These are phyloP conservation scores for Proterorhinus semilunaris DNA, from an alignment of 2,113 vertebrate species.

Conservation along the genomic window DNA sequence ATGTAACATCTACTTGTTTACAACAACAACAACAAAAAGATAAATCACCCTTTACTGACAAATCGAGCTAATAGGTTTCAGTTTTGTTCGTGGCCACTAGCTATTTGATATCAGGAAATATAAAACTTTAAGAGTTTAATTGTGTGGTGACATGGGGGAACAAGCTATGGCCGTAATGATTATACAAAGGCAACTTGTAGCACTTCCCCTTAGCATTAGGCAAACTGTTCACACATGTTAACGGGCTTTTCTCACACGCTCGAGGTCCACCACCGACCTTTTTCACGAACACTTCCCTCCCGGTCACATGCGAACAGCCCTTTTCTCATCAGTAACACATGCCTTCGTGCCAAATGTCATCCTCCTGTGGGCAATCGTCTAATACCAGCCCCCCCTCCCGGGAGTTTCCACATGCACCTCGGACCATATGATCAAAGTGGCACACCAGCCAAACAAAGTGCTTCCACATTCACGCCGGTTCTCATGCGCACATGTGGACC, in stretches of 20 bases:
- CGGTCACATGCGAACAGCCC: conserved; percentile 44
- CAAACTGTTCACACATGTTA: conserved; percentile 46
- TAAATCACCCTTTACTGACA: too few species aligned
- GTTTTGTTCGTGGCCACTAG: too few species aligned
- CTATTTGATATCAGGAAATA: too few species aligned
- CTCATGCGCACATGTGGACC: conserved; percentile 23
- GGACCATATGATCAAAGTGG: conserved; percentile 42
- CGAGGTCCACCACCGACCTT: conserved; percentile 27
- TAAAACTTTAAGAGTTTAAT: too few species aligned
- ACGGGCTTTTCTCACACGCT: conserved; percentile 51
- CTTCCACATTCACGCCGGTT: conserved; percentile 32
- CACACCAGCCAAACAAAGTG: conserved; percentile 50
- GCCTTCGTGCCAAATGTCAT: conserved; percentile 39
- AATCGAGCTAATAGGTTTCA: too few species aligned
- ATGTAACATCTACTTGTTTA: too few species aligned
- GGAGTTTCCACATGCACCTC: conserved; percentile 36
- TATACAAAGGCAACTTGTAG: too few species aligned
- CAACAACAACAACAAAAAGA: too few species aligned
- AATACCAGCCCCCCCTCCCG: conserved; percentile 5
- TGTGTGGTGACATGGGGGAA: too few species aligned
- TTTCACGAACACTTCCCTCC: conserved; percentile 28
- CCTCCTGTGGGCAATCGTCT: conserved; percentile 28
- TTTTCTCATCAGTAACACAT: conserved; percentile 26
- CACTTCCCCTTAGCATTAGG: conserved; percentile 65
- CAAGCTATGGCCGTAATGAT: too few species aligned